A percentile compares a stretch with the other conserved stretches of the same genome.
Evolutionary conservation across 2,797 vertebrate species (phyloP).

Genomic region (Rhincodon typus): DNA sequence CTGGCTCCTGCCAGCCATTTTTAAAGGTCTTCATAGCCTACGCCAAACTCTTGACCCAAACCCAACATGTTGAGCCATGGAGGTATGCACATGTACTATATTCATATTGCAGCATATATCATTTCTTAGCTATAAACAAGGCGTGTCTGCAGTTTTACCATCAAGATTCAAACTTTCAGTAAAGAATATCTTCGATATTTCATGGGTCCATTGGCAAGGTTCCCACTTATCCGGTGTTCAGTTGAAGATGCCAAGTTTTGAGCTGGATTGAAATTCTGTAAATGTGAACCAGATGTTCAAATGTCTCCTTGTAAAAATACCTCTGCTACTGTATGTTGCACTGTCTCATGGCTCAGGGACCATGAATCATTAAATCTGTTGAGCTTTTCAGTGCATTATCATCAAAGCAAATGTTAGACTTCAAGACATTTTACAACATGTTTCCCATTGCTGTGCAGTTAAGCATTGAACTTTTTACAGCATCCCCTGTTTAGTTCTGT

Average conservation of each 20-base stretch:
- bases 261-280: background rate
- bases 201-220: background rate
- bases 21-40: no score
- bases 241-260: background rate
- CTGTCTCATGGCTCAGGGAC: background rate
- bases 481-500: background rate
- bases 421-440: background rate
- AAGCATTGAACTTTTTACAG: background rate
- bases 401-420: background rate
- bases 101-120: background rate
- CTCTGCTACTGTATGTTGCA: background rate
- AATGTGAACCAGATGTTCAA: constrained; percentile 13
- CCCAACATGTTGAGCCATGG: background rate
- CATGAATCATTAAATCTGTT: background rate
- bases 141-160: background rate
- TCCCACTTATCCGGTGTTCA: background rate
- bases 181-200: background rate
- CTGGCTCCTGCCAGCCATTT: no score
- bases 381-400: background rate
- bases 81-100: background rate
- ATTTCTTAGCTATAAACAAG: background rate
- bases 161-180: background rate
- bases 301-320: background rate
- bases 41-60: background rate
- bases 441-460: background rate